Evolutionary conservation across 2,888 invertebrate species (phyloP), one percentile per base, ranked within the genome.

Genomic region (Epirrhoe alternata): DNA sequence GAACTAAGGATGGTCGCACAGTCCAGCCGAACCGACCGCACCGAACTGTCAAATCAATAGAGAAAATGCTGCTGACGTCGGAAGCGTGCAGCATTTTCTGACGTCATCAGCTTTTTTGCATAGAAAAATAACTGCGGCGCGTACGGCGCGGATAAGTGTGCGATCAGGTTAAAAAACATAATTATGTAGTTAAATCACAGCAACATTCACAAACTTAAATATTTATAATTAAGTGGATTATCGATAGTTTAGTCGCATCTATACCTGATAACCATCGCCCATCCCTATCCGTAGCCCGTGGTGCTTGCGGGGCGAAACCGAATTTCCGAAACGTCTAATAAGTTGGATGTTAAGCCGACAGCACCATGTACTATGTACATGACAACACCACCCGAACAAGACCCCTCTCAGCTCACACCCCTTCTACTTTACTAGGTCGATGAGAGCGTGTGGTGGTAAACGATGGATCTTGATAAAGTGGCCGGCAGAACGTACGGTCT

Each of bases 281-380:
- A 77, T 74, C 85, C 56, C 86, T 86, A 84, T 57, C 79, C 80
- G 73, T 84, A 85, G 86, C 84, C 86, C 79, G 85, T 84, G 86
- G 84, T 86, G 86, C 86, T 88, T 86, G 87, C 86, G 86, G 85
- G 86, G 89, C 86, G 83, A 90, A 91, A 92, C 91, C 90, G 89
- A 91, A 92, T 92, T 92, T 92, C 91, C 90, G 90, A 90, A 92
- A 90, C 87, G 90, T 92, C 91, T 92, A 92, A 92, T 92, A 92
- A 92, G 90, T 92, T 91, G 90, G 89, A 89, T 92, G 90, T 90
- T 89, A 91, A 90, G 85, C 86, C 82, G 84, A 88, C 89, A 87
- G 86, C 83, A 84, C 81, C 84, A 82, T 85, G 83, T 85, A 86
- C 85, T 86, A 87, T 87, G 85, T 89, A 88, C 86, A 83, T 84